Conservation (phyloP, 2,113 vertebrate species). For the Symphodus melops region DNA sequence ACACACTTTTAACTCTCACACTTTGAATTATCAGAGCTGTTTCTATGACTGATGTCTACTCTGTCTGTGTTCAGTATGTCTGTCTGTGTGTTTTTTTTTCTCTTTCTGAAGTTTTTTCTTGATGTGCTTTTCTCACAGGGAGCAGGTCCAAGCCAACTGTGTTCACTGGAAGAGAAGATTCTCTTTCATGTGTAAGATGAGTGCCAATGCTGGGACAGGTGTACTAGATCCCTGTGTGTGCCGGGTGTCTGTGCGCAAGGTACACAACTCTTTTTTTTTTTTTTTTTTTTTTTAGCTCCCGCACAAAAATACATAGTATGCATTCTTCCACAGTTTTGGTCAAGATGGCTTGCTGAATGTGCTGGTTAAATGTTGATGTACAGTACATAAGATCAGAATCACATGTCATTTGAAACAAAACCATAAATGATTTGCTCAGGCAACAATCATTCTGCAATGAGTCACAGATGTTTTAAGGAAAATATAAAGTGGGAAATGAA, state of each 20-base stretch:
- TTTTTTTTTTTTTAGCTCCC: conserved; percentile 18
- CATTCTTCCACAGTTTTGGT: conserved; percentile 12
- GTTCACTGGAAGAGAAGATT: conserved; percentile 94
- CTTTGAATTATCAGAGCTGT: too few relatives aligned
- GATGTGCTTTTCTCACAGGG: conserved; percentile 77
- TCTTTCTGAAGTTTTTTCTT: background rate
- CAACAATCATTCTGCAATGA: background rate
- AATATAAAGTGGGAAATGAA: background rate
- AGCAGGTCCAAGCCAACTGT: conserved; percentile 92
- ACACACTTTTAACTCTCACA: background rate
- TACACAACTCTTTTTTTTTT: conserved; percentile 64
- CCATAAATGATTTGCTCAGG: background rate
- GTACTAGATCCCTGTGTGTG: conserved; percentile 92
- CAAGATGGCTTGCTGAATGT: background rate
- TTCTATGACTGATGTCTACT: background rate
- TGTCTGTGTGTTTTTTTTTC: background rate
- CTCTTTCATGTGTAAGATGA: conserved; percentile 95
- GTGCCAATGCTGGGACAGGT: conserved; percentile 89
- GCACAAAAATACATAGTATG: background rate
- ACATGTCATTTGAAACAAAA: conserved; percentile 30
- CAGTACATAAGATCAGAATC: background rate
- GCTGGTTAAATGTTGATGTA: background rate
- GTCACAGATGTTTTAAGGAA: background rate
- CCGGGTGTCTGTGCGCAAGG: conserved; percentile 96
- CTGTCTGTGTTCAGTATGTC: background rate